Evolutionary conservation across 1,140 invertebrate genomes (phyloP), one percentile per base, ranked within the genome.

Genomic region (Drosophila mojavensis): DNA sequence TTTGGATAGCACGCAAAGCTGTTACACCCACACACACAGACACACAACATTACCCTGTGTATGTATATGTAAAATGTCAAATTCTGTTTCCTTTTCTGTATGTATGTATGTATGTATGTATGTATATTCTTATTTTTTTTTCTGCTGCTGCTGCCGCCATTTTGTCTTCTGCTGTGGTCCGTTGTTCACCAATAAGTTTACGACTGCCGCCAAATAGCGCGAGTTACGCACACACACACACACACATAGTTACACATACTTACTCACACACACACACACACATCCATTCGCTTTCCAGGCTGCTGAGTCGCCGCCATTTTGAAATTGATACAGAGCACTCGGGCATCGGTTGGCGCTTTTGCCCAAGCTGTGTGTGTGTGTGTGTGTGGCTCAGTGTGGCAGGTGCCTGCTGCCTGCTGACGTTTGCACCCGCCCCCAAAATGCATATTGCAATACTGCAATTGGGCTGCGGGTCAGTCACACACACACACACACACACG

Each of bases 131-230:
- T 20, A 6, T 30, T n/a, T 43, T 28, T 43, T 41, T 54, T 81
- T 79, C 5, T 6, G 11, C 5, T 53, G 24, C 24, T 36, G 15
- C 15, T 60, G 83, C 62, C 81, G 82, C 81, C 81, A 85, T 85
- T 81, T 84, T 81, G 68, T 78, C 62, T 59, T 36, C 62, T 48
- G 60, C n/a, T 43, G 11, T 33, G 39, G 33, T 43, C 13, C 68
- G 78, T 86, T 81, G 78, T 75, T 81, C 86, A 75, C 82, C 82
- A 86, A 86, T 85, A 85, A 81, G 82, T 85, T 85, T 78, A 64
- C 68, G 72, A 86, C 61, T 86, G 81, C 79, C 82, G 79, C 82
- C 78, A 86, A 86, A 86, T 82, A 86, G 75, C 82, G 82, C 82
- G 79, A 76, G 68, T 30, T 67, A 81, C 81, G 74, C 79, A 78